Evolutionary conservation across 2,888 invertebrate genomes (phyloP).

Genomic region (Calliopum simillimum): DNA sequence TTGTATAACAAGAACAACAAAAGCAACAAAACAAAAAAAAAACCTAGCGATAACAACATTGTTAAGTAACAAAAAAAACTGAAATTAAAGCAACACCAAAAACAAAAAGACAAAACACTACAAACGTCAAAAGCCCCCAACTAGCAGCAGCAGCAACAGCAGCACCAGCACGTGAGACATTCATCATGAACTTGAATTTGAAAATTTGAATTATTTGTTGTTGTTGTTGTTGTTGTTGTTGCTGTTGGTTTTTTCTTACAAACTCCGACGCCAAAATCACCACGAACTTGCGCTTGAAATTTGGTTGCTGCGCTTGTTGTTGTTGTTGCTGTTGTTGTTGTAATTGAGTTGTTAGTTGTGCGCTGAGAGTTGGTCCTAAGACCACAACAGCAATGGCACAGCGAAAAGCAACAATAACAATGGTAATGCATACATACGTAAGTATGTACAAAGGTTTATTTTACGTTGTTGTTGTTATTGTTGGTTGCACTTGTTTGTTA

Average conservation of each 20-base stretch:
- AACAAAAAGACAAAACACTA: neutral
- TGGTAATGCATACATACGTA: too few species aligned
- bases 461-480: neutral
- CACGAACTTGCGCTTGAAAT: conserved; percentile 36
- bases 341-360: conserved; percentile 38
- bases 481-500: neutral
- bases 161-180: conserved; percentile 48
- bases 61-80: neutral
- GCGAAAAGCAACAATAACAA: neutral
- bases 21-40: neutral
- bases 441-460: conserved; percentile 40
- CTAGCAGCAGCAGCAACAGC: neutral
- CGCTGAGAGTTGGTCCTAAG: conserved; percentile 3
- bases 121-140: neutral
- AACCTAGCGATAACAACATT: neutral
- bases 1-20: conserved; percentile 35
- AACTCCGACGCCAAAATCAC: neutral
- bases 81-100: neutral
- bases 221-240: conserved; percentile 57
- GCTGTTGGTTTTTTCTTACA: conserved; percentile 40
- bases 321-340: conserved; percentile 35
- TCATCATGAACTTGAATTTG: conserved; percentile 59
- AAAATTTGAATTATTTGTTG: conserved; percentile 60
- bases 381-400: neutral
- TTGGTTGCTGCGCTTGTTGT: neutral